Conservation (phyloP, 2,888 invertebrate species). For the Lasioglossum calceatum region DNA sequence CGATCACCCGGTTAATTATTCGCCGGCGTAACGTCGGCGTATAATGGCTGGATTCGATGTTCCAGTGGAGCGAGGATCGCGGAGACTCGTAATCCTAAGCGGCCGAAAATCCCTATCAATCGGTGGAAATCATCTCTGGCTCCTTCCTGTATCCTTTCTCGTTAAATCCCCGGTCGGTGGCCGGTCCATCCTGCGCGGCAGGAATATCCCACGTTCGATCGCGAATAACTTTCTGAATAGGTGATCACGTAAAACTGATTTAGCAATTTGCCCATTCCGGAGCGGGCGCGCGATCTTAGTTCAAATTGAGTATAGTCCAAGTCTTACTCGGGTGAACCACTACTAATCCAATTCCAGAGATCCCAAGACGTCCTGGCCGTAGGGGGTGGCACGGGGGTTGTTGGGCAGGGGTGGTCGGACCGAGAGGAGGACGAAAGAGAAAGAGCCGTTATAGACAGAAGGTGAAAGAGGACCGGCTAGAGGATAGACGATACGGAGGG, state of each 20-base stretch:
- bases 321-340: conserved; percentile 83
- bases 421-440: conserved; percentile 59
- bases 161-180: conserved; percentile 71
- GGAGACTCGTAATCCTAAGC: conserved; percentile 23
- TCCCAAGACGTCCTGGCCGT: conserved; percentile 79
- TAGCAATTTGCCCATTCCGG: conserved; percentile 83
- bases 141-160: conserved; percentile 42
- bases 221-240: conserved; percentile 83
- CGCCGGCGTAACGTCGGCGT: not conserved
- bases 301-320: conserved; percentile 84
- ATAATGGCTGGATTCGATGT: not conserved
- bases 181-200: conserved; percentile 61
- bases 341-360: conserved; percentile 84
- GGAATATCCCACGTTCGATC: conserved; percentile 75
- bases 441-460: conserved; percentile 63
- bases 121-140: conserved; percentile 32
- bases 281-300: conserved; percentile 81
- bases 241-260: conserved; percentile 85
- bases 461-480: conserved; percentile 62
- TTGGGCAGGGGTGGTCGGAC: conserved; percentile 33
- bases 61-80: not conserved
- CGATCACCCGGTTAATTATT: not conserved
- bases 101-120: conserved; percentile 55
- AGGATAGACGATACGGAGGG: conserved; percentile 53
- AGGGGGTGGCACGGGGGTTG: conserved; percentile 26